Evolutionary conservation across 2,113 vertebrate species (phyloP), one percentile per base, ranked within the genome.

Genomic region (Azemiops feae): DNA sequence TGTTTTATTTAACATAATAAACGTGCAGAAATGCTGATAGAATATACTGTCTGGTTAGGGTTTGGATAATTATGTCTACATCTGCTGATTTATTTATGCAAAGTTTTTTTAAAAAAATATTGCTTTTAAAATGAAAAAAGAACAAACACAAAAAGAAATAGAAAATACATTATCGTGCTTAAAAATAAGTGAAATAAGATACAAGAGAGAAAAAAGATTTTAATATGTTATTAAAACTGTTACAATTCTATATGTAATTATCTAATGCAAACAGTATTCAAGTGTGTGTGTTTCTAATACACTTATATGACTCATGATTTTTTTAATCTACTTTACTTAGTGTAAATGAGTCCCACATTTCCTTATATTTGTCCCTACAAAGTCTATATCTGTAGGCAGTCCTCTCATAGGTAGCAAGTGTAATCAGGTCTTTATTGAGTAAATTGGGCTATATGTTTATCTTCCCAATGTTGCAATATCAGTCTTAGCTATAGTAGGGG

Each of bases 1-100:
- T 95, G 94, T 93, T 89, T 93, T 23, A 90, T 86, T 93, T 91
- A 8, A 60, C 43, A 1, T 91, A 47, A 81, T 69, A 54, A 93
- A 95, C 39, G 43, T 85, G 30, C 91, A n/a, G 10, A 81, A 43
- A 20, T 60, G 34, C 20, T 64, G 57, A 86, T 58, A 23, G 81
- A 87, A 27, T 85, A 87, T 64, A 52, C 6, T 22, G 34, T 50
- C 34, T 69, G 52, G 27, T 39, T 30, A 27, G 16, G 27, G 39
- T 11, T 18, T 91, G 69, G n/a, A 57, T 74, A 10, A 18, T 86
- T 91, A 27, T 74, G 86, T 16, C 2, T 8, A 27, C 47, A 16
- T 81, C 7, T 7, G 53, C 23, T 55, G 34, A 55, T 81, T 85
- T 30, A 85, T 89, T 64, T 12, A 64, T 92, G 25, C 81, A 58